These are phyloP conservation scores for Coreoperca whiteheadi DNA, from an alignment of 2,113 vertebrate genomes.

Conservation along the genomic window DNA sequence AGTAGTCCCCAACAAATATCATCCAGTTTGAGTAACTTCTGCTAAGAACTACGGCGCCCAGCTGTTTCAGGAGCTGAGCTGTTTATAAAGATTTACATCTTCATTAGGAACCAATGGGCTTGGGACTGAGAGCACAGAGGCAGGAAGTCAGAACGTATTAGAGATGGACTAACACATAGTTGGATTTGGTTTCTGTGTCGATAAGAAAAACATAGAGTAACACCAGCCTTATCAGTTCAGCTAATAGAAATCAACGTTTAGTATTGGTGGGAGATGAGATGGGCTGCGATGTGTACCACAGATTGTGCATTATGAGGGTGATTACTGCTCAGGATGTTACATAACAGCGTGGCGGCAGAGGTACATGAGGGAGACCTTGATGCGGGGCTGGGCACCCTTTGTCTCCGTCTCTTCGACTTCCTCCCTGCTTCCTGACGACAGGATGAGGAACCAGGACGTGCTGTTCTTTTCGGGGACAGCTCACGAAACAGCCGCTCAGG, in stretches of 20 bases:
- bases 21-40: too few relatives aligned
- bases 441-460: slow-evolving; percentile 15
- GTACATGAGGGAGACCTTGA: neutral
- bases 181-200: too few relatives aligned
- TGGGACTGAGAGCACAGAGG: too few relatives aligned
- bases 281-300: neutral
- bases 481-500: neutral
- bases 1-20: too few relatives aligned
- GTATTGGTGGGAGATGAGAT: neutral
- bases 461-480: slow-evolving; percentile 14
- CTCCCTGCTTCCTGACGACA: slow-evolving; percentile 28
- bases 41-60: too few relatives aligned
- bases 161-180: too few relatives aligned
- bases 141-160: too few relatives aligned
- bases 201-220: neutral
- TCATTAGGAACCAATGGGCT: too few relatives aligned
- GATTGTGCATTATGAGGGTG: neutral
- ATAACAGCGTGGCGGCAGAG: neutral
- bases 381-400: neutral
- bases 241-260: neutral
- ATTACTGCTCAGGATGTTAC: slow-evolving; percentile 18
- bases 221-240: neutral
- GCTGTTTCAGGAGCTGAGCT: too few relatives aligned
- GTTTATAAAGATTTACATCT: too few relatives aligned
- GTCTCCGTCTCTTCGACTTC: slow-evolving; percentile 24